Evolutionary conservation across 1,140 invertebrate genomes (phyloP), one percentile per base, ranked within the genome.

Genomic region (Homalodisca vitripennis): DNA sequence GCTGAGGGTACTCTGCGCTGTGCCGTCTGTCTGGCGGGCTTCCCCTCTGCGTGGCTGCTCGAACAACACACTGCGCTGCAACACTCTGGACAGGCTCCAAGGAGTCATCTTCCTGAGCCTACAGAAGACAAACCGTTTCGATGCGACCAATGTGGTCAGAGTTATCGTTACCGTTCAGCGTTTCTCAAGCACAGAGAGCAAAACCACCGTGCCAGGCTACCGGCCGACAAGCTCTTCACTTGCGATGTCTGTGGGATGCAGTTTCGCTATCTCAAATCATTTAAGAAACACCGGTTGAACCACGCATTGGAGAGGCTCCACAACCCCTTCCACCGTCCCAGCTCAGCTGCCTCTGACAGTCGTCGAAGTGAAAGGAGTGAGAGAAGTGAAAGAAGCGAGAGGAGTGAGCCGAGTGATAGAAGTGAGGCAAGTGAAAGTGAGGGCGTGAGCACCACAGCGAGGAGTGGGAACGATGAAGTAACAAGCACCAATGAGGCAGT

Each of bases 221-320:
- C 92, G 0, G 92, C 92, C 10, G 92, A 94, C 80, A 94, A 94
- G 77, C 84, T 93, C 1, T 95, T 94, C 80, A 93, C 92, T 24
- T 95, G 92, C 77, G 92, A 93, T 74, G 91, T 93, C 0, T 94
- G 92, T 79, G 92, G 92, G 26, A 93, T 93, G 92, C 92, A 93
- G 78, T 94, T 94, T 77, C 84, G 90, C 30, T 93, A 93, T 78
- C 83, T 94, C 24, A 94, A 94, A 77, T 94, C 92, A 0, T 94
- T 94, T 78, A 93, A 93, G 78, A 94, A 94, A 79, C 92, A 94
- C 76, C 84, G 92, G 14, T 82, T 94, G 24, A 95, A 95, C 76
- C 92, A 95, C 76, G 90, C 92, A 0, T 77, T 93, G 1, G 92
- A 93, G 76, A 85, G 90, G 63, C 81, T 93, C 13, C 92, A 93